Conservation (phyloP, 2,888 invertebrate genomes). For the Agrotis exclamationis region DNA sequence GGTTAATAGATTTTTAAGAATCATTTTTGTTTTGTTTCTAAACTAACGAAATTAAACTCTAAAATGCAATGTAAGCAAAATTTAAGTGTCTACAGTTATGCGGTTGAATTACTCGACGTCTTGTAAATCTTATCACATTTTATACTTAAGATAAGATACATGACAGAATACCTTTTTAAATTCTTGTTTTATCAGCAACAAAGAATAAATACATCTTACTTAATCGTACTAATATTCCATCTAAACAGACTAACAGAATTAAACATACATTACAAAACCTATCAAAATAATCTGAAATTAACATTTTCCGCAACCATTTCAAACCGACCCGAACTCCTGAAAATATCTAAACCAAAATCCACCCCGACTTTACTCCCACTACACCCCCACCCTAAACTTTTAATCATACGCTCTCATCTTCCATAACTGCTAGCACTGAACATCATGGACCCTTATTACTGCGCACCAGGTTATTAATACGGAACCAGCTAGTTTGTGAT, state of each 20-base stretch:
- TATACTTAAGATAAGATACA: no score
- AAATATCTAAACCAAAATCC: not conserved
- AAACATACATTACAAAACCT: no score
- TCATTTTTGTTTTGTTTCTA: not conserved
- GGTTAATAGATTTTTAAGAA: not conserved
- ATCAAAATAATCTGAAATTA: no score
- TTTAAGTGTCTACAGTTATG: no score
- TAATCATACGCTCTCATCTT: slow-evolving; percentile 72
- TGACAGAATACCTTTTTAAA: no score
- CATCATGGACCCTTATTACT: slow-evolving; percentile 85
- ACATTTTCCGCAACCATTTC: not conserved
- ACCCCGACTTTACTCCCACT: slow-evolving; percentile 55
- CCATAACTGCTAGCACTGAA: slow-evolving; percentile 70
- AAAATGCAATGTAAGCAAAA: no score
- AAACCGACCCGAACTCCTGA: rapidly evolving
- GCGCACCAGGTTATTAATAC: slow-evolving; percentile 78
- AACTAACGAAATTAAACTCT: not conserved
- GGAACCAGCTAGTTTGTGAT: slow-evolving; percentile 47
- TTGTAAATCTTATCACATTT: no score
- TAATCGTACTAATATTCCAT: no score
- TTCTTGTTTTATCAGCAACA: no score
- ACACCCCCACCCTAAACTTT: slow-evolving; percentile 67
- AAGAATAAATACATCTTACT: no score
- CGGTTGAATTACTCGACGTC: no score
- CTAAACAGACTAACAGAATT: no score